Conservation (phyloP, 2,113 vertebrate genomes). For the Pelobates fuscus region DNA sequence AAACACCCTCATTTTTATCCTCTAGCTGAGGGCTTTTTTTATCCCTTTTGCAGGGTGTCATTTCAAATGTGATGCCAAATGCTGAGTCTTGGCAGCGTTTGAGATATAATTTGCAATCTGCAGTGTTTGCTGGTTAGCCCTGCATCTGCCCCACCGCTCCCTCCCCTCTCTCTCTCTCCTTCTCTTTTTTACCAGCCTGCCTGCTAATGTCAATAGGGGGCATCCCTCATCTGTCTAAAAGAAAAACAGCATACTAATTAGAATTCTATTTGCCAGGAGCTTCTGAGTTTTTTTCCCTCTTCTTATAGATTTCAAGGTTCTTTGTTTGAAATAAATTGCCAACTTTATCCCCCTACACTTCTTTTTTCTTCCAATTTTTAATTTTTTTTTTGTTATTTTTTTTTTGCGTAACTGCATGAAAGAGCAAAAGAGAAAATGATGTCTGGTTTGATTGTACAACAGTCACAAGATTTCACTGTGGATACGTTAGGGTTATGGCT, state of each 20-base stretch:
- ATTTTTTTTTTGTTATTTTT: conserved; percentile 46
- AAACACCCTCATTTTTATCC: conserved; percentile 81
- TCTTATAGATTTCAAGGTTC: conserved; percentile 80
- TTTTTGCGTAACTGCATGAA: conserved; percentile 13
- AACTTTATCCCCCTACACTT: conserved; percentile 63
- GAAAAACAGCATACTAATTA: conserved; percentile 97
- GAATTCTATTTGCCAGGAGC: conserved; percentile 81
- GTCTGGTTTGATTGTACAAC: conserved; percentile 70
- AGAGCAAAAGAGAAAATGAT: conserved; percentile 61
- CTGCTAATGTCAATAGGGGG: conserved; percentile 97
- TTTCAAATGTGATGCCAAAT: conserved; percentile 87
- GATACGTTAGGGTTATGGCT: conserved; percentile 56
- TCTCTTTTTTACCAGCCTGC: conserved; percentile 78
- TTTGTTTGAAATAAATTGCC: conserved; percentile 86
- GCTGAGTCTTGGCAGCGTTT: conserved; percentile 80
- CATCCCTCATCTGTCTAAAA: conserved; percentile 98
- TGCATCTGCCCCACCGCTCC: conserved; percentile 57
- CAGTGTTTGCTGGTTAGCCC: conserved; percentile 77
- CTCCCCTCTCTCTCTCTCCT: conserved; percentile 19
- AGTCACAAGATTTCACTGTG: conserved; percentile 35
- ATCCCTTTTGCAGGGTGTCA: conserved; percentile 79
- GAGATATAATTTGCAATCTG: conserved; percentile 90
- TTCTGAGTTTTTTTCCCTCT: conserved; percentile 75
- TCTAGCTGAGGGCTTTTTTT: conserved; percentile 77
- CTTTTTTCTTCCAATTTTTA: neutral